Evolutionary conservation across 2,113 vertebrate species (phyloP).

Genomic region (Brienomyrus longianalis): DNA sequence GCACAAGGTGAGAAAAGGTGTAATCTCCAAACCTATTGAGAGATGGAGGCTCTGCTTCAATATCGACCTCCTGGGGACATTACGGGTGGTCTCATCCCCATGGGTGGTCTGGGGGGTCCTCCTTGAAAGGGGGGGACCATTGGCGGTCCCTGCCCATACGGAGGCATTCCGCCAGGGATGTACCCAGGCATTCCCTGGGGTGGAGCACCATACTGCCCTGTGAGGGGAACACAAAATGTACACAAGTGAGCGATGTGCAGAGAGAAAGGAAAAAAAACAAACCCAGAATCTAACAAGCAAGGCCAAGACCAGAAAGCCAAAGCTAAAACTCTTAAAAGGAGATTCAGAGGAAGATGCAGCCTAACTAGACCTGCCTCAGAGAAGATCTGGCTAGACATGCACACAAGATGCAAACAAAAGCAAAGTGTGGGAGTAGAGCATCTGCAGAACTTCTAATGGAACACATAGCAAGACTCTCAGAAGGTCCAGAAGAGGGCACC

Average conservation of each 20-base stretch:
- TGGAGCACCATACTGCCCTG: slow-evolving; percentile 93
- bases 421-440: background rate
- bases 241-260: background rate
- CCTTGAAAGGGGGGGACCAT: slow-evolving; percentile 94
- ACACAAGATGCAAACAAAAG: background rate
- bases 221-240: background rate
- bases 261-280: background rate
- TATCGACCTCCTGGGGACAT: slow-evolving; percentile 98
- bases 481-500: slow-evolving; percentile 3
- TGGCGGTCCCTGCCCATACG: slow-evolving; percentile 90
- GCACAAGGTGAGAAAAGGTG: slow-evolving; percentile 92
- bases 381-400: background rate
- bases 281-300: background rate
- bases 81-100: slow-evolving; percentile 97
- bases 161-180: slow-evolving; percentile 89
- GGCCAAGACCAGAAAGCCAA: background rate
- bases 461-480: background rate
- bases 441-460: background rate
- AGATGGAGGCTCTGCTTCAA: slow-evolving; percentile 77
- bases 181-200: slow-evolving; percentile 95
- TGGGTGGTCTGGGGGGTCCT: slow-evolving; percentile 84
- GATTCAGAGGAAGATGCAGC: background rate
- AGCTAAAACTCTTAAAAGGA: background rate
- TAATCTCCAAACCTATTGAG: slow-evolving; percentile 98
- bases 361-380: background rate